Evolutionary conservation across 2,797 vertebrate genomes (phyloP), one percentile per base, ranked within the genome.

Genomic region (Eupleurogrammus muticus): DNA sequence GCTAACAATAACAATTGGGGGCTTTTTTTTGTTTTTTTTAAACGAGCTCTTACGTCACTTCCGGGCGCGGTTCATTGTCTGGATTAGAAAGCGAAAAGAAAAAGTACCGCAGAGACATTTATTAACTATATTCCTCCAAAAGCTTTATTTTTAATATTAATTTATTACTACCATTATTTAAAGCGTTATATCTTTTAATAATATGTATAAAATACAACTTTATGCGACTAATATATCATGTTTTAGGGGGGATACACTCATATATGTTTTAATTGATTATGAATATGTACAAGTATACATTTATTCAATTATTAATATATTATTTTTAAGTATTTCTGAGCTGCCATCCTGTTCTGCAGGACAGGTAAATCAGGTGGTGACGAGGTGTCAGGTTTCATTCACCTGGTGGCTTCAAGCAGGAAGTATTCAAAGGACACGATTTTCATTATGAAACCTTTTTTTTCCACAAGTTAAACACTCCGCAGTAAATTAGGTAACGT

Each of bases 1-100:
- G 88, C 91, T 92, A 94, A 94, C 94, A 95, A 93, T 94, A 95
- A 94, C 93, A 93, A 94, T 92, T 92, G 91, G 78, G 13, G 48
- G 68, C 11, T 10, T 73, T 1, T 77, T 73, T 77, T 73, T 59
- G 79, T 78, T 88, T 80, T 79, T 88, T 80, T 83, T 75, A 34
- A 70, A 34, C 17, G 1, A 1, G 0, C 0, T 0, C 0, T 7
- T 50, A 57, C 90, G 90, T 92, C 81, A 89, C 72, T 91, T 91
- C 92, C 92, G 84, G 67, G 16, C 17, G 2, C 40, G 7, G 40
- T 44, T 44, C 1, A 44, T 16, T 44, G 16, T 44, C 16, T 6
- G 17, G 40, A 17, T 17, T 6, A 44, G 40, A 17, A 44, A 44
- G 40, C 16, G 40, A 28, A 9, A 24, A 28, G n/a, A 49, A 32